Conservation (phyloP, 2,113 vertebrate genomes). For the Alouatta palliata region DNA sequence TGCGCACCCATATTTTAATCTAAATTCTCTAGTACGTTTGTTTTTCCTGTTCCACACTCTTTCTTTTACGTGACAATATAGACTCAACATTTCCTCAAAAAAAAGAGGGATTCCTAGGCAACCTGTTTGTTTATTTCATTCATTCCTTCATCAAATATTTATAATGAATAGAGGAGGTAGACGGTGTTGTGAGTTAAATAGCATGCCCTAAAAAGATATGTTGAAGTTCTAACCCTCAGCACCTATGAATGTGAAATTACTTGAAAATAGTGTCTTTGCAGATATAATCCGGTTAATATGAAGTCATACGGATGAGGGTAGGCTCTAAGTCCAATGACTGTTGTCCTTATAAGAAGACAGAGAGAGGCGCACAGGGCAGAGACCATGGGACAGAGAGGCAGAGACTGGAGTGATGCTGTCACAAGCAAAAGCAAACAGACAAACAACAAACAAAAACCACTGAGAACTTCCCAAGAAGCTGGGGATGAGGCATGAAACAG, state of each 20-base stretch:
- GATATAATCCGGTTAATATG: not conserved
- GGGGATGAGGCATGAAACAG: not conserved
- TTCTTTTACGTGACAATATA: fast-evolving
- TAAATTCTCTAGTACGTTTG: not conserved
- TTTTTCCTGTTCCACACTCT: not conserved
- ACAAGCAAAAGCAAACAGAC: no score
- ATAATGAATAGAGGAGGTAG: no score
- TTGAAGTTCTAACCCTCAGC: not conserved
- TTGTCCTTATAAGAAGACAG: not conserved
- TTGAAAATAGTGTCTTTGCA: not conserved
- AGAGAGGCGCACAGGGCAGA: not conserved
- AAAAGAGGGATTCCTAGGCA: not conserved
- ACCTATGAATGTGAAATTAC: not conserved
- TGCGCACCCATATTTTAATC: not conserved
- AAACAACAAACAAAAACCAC: not conserved
- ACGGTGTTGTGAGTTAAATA: not conserved
- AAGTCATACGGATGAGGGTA: not conserved
- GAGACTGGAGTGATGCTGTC: not conserved
- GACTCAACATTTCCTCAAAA: not conserved
- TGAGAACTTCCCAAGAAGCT: not conserved
- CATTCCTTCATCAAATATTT: not conserved
- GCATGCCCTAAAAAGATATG: not conserved
- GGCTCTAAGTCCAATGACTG: not conserved
- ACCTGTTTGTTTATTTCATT: not conserved
- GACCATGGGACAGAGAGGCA: not conserved